These are phyloP conservation scores for Berghia stephanieae DNA, from an alignment of 1,140 invertebrate species.

Conservation along the genomic window DNA sequence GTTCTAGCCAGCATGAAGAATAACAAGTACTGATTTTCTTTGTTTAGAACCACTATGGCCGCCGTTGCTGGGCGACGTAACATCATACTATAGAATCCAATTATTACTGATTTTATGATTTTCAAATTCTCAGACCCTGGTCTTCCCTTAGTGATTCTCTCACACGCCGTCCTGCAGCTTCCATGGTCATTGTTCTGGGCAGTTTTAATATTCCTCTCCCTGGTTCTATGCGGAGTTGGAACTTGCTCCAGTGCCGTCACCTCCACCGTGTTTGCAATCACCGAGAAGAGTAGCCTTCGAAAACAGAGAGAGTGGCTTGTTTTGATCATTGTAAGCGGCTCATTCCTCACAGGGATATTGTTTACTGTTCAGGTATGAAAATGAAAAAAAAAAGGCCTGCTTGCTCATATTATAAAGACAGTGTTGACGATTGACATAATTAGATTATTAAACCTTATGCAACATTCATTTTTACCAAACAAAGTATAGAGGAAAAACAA, in stretches of 20 bases:
- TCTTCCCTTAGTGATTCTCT: conserved; percentile 74
- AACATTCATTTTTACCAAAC: no score
- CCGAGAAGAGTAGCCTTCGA: conserved; percentile 71
- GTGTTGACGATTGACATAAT: no score
- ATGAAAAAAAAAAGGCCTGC: no score
- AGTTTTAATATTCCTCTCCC: conserved; percentile 97
- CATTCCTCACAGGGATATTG: conserved; percentile 60
- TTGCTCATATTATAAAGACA: no score
- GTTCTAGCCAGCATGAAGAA: no score
- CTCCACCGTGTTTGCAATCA: conserved; percentile 77
- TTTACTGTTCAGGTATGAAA: conserved; percentile 57
- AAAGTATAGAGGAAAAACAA: no score
- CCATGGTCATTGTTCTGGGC: conserved; percentile 95
- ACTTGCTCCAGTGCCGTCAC: conserved; percentile 86
- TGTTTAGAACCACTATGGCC: no score
- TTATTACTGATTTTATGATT: neutral
- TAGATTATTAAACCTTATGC: no score
- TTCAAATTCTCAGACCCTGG: conserved; percentile 22
- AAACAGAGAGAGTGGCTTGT: conserved; percentile 54
- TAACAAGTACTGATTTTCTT: no score
- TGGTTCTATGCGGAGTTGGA: conserved; percentile 90
- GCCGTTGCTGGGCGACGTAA: no score
- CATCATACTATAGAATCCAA: no score
- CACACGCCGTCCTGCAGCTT: conserved; percentile 94
- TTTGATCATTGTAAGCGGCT: conserved; percentile 44